Conservation (phyloP, 2,888 invertebrate species). For the Neoitamus cyanurus region DNA sequence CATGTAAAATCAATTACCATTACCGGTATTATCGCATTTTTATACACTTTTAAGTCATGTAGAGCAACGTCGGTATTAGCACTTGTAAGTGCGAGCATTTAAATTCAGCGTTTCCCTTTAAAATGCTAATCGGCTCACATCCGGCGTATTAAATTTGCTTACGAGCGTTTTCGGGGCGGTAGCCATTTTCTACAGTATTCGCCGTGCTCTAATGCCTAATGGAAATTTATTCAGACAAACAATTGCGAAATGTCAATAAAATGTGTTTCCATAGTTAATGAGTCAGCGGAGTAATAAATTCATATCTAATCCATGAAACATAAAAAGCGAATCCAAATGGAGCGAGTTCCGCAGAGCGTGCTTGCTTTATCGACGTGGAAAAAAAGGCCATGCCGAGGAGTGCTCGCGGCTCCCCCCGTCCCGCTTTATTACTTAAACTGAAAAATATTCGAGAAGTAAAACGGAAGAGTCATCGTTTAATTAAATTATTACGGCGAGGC, state of each 20-base stretch:
- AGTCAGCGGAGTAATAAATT: not conserved
- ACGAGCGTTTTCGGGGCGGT: not conserved
- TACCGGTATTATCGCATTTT: not conserved
- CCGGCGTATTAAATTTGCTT: conserved; percentile 5
- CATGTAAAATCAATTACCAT: too few relatives aligned
- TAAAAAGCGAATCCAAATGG: not conserved
- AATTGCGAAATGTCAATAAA: conserved; percentile 5
- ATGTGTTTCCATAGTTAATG: not conserved
- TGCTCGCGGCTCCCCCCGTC: not conserved
- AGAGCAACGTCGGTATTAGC: not conserved
- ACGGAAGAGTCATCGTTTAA: conserved; percentile 29
- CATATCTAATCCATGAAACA: not conserved
- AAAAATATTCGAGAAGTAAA: conserved; percentile 23
- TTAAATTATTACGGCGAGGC: conserved; percentile 28
- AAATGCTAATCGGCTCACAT: not conserved
- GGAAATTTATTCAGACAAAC: not conserved
- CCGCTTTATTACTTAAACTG: conserved; percentile 8
- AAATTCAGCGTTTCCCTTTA: not conserved
- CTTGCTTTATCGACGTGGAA: not conserved
- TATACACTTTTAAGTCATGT: not conserved
- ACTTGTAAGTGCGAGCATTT: not conserved
- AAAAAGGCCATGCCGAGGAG: not conserved
- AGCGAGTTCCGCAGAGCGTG: not conserved
- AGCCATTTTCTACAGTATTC: not conserved
- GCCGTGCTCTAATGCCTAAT: not conserved